Conservation (phyloP, 2,888 invertebrate species). For the Drosophila pseudotakahashii region DNA sequence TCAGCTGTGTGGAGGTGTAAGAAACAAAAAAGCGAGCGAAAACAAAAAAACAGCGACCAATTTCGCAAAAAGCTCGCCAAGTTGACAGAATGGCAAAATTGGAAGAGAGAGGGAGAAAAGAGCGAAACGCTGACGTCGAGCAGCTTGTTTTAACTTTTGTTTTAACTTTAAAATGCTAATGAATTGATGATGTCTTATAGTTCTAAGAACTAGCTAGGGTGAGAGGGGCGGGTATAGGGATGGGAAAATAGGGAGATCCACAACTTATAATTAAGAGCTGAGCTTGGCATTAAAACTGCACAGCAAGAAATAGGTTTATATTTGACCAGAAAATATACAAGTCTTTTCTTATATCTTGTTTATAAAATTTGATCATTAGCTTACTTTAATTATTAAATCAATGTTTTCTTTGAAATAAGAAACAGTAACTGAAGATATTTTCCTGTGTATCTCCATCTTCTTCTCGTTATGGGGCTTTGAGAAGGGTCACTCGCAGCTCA, state of each 20-base stretch:
- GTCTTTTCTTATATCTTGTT: too few species aligned
- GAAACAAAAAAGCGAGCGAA: conserved; percentile 42
- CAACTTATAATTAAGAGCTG: conserved; percentile 55
- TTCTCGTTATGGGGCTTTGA: conserved; percentile 6
- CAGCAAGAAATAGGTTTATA: neutral
- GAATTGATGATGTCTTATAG: conserved; percentile 39
- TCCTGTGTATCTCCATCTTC: conserved; percentile 6
- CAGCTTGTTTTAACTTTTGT: conserved; percentile 54
- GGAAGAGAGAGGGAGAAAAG: conserved; percentile 3
- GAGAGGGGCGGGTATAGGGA: neutral
- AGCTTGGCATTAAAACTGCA: conserved; percentile 12
- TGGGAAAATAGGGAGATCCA: neutral
- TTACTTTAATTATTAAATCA: neutral
- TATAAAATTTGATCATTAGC: neutral
- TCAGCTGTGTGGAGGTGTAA: conserved; percentile 68
- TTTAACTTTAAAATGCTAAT: conserved; percentile 67
- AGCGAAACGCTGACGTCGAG: conserved; percentile 27
- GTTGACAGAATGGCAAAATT: conserved; percentile 33
- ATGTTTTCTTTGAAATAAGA: neutral
- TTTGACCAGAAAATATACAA: neutral
- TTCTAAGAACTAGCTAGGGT: conserved; percentile 28
- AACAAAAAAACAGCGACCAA: conserved; percentile 24
- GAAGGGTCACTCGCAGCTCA: conserved; percentile 61
- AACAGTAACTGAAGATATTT: neutral
- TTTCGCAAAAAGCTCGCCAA: conserved; percentile 47